Conservation (phyloP, 2,888 invertebrate species). For the Melanostoma scalare region DNA sequence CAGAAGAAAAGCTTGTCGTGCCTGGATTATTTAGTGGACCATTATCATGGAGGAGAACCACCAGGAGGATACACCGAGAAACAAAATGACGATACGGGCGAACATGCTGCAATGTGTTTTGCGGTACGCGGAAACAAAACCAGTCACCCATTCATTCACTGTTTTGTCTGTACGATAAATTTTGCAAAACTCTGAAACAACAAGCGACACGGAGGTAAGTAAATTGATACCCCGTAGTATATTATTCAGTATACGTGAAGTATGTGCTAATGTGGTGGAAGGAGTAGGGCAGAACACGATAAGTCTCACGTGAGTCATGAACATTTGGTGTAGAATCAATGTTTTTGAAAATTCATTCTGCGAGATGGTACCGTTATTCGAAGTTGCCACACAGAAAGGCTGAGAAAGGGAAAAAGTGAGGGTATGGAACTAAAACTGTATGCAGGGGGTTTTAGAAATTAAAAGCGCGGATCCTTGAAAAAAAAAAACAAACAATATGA, state of each 20-base stretch:
- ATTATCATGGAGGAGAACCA: conserved; percentile 43
- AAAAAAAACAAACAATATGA: too few relatives aligned
- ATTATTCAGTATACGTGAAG: conserved; percentile 57
- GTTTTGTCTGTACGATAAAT: conserved; percentile 56
- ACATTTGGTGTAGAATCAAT: conserved; percentile 22
- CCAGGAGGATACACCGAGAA: conserved; percentile 14
- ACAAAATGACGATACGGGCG: conserved; percentile 48
- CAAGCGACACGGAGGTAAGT: conserved; percentile 55
- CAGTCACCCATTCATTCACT: conserved; percentile 39
- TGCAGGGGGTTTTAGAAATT: too few relatives aligned
- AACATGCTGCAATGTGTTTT: conserved; percentile 50
- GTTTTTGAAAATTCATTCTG: conserved; percentile 6
- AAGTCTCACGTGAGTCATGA: conserved; percentile 48
- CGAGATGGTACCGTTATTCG: background rate
- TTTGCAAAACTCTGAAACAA: conserved; percentile 58
- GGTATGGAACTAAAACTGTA: too few relatives aligned
- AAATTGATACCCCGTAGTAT: conserved; percentile 59
- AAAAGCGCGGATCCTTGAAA: too few relatives aligned
- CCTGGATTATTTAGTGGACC: conserved; percentile 70
- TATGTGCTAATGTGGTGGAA: conserved; percentile 13
- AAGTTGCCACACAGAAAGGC: conserved; percentile 20
- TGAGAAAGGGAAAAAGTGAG: too few relatives aligned
- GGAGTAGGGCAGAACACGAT: conserved; percentile 29
- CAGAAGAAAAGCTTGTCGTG: conserved; percentile 68
- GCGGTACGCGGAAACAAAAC: conserved; percentile 68